These are phyloP conservation scores for Sprattus sprattus DNA, from an alignment of 2,113 vertebrate genomes.

Conservation along the genomic window DNA sequence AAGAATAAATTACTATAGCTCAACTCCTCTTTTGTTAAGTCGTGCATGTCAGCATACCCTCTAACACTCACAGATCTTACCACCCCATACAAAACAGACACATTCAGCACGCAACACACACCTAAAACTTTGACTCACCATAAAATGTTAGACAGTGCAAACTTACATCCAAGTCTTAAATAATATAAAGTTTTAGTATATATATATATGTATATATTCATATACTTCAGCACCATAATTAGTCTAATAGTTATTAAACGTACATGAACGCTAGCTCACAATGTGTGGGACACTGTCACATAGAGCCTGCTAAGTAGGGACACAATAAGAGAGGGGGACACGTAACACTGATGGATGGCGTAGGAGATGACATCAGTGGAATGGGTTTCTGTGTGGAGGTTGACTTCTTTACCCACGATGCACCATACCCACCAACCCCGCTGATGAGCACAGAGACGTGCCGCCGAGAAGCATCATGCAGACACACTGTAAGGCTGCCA, in stretches of 20 bases:
- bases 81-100: conserved; percentile 50
- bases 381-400: not conserved
- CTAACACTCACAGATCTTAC: conserved; percentile 50
- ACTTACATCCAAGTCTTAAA: conserved; percentile 70
- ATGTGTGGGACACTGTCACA: conserved; percentile 54
- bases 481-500: not conserved
- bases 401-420: not conserved
- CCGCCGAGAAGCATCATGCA: not conserved
- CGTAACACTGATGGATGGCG: conserved; percentile 13
- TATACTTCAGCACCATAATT: conserved; percentile 77
- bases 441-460: not conserved
- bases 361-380: conserved; percentile 8
- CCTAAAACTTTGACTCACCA: conserved; percentile 64
- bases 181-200: conserved; percentile 71
- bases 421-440: not conserved
- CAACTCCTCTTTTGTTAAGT: conserved; percentile 34
- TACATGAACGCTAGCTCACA: conserved; percentile 60
- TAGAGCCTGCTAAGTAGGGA: not conserved
- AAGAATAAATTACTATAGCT: conserved; percentile 50
- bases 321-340: not conserved
- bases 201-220: conserved; percentile 46
- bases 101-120: conserved; percentile 60
- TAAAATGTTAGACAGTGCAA: conserved; percentile 67
- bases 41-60: conserved; percentile 42
- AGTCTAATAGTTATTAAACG: conserved; percentile 71